Evolutionary conservation across 1,140 invertebrate genomes (phyloP), one percentile per base, ranked within the genome.

Genomic region (Papilio dardanus): DNA sequence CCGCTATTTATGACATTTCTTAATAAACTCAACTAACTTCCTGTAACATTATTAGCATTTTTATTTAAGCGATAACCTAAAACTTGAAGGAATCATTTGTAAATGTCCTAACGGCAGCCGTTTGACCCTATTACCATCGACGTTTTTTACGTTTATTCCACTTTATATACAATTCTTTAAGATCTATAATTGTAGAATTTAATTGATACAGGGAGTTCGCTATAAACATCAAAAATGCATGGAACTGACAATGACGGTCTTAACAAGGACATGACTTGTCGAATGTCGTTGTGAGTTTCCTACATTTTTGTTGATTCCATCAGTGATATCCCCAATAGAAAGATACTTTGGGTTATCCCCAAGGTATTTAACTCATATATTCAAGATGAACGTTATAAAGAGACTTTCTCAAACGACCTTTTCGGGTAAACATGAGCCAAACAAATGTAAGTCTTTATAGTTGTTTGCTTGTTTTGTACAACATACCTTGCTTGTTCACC

Each of bases 401-500:
- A 50, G 46, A 58, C 50, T 28, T 24, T 28, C 19, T 58, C 21
- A 58, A 58, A 58, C 21, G 50, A 58, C 50, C 50, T 58, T 58
- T 28, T 54, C 24, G 7, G 10, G 19, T 54, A 54, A 54, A 54
- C 50, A 54, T 21, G 7, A 54, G 67, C 21, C 33, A 68, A 68
- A 68, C 35, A 24, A 62, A 62, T 21, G 42, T 73, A 54, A 54
- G 14, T 33, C 24, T 33, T 58, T 73, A 73, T 73, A 77, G 79
- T 77, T 81, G 75, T 86, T 84, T 81, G 83, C 80, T 79, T 74
- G 79, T 79, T 85, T 79, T 75, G 77, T 77, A 78, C 71, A 79
- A 28, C 73, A 74, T 79, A 75, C 74, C 67, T 77, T 77, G 37
- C 71, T 37, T 37, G 67, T 80, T 79, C 74, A 78, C 71, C 88